These are phyloP conservation scores for Struthidea cinerea DNA, from an alignment of 2,113 vertebrate species.

Conservation along the genomic window DNA sequence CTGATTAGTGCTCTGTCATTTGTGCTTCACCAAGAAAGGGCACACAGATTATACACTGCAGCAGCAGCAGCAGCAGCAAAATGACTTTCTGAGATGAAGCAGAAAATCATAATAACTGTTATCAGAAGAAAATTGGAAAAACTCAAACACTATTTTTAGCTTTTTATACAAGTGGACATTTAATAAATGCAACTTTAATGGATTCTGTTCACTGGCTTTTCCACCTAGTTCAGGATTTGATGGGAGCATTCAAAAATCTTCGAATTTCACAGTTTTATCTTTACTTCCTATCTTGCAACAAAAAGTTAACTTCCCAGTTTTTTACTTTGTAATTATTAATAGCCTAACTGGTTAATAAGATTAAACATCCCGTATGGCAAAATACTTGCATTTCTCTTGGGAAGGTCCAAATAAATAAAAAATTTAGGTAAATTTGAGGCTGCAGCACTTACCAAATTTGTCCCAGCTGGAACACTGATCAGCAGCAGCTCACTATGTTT, in stretches of 20 bases:
- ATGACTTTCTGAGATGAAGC: constrained; percentile 62
- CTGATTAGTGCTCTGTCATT: constrained; percentile 42
- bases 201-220: constrained; percentile 51
- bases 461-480: background rate
- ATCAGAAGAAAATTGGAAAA: constrained; percentile 60
- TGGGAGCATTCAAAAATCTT: background rate
- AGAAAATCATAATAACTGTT: constrained; percentile 63
- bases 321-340: background rate
- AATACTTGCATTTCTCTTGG: constrained; percentile 13
- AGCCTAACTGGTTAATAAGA: background rate
- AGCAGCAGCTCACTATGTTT: background rate
- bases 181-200: constrained; percentile 48
- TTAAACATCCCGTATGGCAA: background rate
- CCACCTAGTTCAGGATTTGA: background rate
- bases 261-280: background rate
- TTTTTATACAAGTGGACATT: constrained; percentile 62
- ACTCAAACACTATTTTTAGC: constrained; percentile 56
- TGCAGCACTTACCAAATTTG: background rate
- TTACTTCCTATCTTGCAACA: constrained; percentile 27
- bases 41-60: constrained; percentile 45
- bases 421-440: background rate
- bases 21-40: constrained; percentile 37
- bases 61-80: constrained; percentile 52
- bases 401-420: constrained; percentile 28
- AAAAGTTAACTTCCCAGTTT: background rate